Conservation (phyloP, 2,113 vertebrate species). For the Campylorhamphus procurvoides region DNA sequence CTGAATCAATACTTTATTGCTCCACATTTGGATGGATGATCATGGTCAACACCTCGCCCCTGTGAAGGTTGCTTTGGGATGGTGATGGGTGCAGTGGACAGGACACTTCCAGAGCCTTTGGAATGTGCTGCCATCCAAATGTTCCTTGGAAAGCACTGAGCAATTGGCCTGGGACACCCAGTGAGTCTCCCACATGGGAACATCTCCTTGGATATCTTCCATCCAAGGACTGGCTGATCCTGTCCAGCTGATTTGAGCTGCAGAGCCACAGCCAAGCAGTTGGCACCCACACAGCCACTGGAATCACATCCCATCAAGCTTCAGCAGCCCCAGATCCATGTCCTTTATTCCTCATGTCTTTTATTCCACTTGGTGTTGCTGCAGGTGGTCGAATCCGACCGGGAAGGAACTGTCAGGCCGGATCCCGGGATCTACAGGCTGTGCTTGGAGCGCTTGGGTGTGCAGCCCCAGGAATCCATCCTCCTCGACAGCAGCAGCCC, state of each 20-base stretch:
- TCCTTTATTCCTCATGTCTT: neutral
- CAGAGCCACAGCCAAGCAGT: neutral
- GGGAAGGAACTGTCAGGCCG: constrained; percentile 75
- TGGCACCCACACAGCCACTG: neutral
- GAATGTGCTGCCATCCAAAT: neutral
- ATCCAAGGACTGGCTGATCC: neutral
- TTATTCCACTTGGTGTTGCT: neutral
- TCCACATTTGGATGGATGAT: neutral
- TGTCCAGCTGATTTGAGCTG: neutral
- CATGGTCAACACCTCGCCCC: neutral
- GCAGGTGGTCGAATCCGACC: constrained; percentile 78
- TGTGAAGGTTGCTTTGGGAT: neutral
- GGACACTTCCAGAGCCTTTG: neutral
- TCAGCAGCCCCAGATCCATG: neutral
- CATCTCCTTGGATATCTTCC: neutral
- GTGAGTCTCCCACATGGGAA: neutral
- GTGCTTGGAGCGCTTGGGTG: constrained; percentile 73
- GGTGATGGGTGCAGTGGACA: neutral
- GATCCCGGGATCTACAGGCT: constrained; percentile 73
- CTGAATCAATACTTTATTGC: neutral
- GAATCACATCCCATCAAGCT: neutral
- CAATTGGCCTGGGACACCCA: neutral
- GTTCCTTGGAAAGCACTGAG: neutral
- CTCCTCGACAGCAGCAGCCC: constrained; percentile 78
- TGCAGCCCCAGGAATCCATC: constrained; percentile 77